These are phyloP conservation scores for Lamprotornis superbus DNA, from an alignment of 2,113 vertebrate genomes.

Conservation along the genomic window DNA sequence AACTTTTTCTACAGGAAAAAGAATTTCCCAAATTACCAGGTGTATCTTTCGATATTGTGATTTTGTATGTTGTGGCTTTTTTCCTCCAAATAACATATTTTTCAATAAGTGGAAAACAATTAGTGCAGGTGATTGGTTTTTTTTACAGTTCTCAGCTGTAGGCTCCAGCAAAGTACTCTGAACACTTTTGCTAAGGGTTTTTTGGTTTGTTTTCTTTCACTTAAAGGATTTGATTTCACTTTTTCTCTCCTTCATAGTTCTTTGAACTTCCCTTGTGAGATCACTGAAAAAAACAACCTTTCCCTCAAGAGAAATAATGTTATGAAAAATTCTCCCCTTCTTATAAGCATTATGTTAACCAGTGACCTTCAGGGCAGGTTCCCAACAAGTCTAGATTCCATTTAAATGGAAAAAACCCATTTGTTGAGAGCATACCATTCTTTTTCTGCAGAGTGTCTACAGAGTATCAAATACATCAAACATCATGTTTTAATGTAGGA, in stretches of 20 bases:
- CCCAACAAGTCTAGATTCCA: neutral
- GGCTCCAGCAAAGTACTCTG: neutral
- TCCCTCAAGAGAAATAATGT: neutral
- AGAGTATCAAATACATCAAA: neutral
- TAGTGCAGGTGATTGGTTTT: neutral
- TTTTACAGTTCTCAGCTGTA: neutral
- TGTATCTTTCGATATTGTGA: neutral
- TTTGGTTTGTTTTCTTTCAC: neutral
- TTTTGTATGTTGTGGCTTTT: neutral
- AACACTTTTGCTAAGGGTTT: neutral
- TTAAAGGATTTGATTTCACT: neutral
- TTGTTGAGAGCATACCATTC: neutral
- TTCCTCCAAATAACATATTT: neutral
- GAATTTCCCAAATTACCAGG: neutral
- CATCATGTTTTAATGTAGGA: neutral
- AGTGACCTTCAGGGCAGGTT: neutral
- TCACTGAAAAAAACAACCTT: neutral
- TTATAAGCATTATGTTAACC: neutral
- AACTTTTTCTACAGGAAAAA: neutral
- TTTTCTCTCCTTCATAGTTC: neutral
- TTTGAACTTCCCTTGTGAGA: neutral
- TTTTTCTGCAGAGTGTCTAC: neutral
- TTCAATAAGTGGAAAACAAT: neutral
- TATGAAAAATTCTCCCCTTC: neutral
- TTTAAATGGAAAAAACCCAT: neutral